Evolutionary conservation across 2,797 vertebrate genomes (phyloP).

Genomic region (Hafferia zeledoni): DNA sequence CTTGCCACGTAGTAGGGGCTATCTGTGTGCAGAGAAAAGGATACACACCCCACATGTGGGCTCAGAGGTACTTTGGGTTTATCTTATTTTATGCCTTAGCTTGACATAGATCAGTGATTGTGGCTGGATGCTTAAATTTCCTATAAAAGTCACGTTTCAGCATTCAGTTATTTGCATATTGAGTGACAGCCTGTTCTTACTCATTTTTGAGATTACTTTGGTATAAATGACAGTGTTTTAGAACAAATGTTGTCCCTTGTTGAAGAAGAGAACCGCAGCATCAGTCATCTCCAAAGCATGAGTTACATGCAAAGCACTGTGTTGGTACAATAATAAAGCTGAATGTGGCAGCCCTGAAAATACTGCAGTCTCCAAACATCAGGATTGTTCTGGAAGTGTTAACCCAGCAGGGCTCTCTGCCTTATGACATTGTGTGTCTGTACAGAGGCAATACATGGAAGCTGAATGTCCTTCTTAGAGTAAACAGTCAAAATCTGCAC

Average conservation of each 20-base stretch:
- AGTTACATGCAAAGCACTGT: neutral
- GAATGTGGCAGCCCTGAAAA: constrained; percentile 33
- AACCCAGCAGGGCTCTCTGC: neutral
- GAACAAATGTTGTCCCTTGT: constrained; percentile 39
- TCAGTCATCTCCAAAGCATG: neutral
- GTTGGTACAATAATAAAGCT: neutral
- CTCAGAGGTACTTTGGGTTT: constrained; percentile 31
- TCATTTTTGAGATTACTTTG: constrained; percentile 34
- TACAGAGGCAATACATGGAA: neutral
- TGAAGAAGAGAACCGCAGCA: neutral
- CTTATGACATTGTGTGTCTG: neutral
- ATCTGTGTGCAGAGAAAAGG: neutral
- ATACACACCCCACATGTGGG: neutral
- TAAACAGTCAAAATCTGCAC: neutral
- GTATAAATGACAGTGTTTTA: constrained; percentile 39
- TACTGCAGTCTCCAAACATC: neutral
- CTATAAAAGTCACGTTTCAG: constrained; percentile 9
- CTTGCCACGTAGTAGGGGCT: neutral
- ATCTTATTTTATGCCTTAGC: neutral
- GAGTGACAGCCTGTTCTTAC: constrained; percentile 53
- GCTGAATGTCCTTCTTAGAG: neutral
- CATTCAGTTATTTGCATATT: constrained; percentile 43
- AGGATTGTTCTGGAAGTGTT: constrained; percentile 6
- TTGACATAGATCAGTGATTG: constrained; percentile 3
- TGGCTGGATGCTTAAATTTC: constrained; percentile 1